Evolutionary conservation across 2,797 vertebrate genomes (phyloP), one percentile per base, ranked within the genome.

Genomic region (Vespertilio murinus): DNA sequence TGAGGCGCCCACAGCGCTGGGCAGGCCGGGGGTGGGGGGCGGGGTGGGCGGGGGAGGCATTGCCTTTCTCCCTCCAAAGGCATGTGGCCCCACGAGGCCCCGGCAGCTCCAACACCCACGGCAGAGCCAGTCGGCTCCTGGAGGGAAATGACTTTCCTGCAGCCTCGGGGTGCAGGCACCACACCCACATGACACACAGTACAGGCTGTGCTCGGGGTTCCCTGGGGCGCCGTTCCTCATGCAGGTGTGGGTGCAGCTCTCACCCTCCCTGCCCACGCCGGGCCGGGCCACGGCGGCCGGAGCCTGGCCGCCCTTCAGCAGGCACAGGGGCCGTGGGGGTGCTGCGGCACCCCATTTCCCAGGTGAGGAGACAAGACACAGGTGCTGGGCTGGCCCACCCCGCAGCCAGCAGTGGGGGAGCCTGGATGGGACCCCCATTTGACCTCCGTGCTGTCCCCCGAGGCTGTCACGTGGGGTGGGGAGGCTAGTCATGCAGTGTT

Each of bases 151-250:
- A 75, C 79, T 96, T 93, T 69, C 67, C 92, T 25, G 65, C 2
- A 49, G 95, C 86, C 79, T 45, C 1, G 1, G 73, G 95, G 92
- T 33, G 6, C n/a, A 40, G 91, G 75, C 35, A 74, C 95, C 96
- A 93, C 95, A 95, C 96, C 97, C 94, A 89, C n/a, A 88, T 0
- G 35, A 87, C 77, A 69, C 82, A 94, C 89, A 91, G 86, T 56
- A 10, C 59, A 61, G 77, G 61, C 81, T 65, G 64, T 30, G 54
- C 42, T 83, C 23, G 0, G n/a, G 88, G 54, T 33, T 88, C 94
- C 88, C 91, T 0, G 1, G 42, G 94, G 88, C 95, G 67, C 70
- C 56, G 79, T 92, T 88, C 88, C 17, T 47, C 70, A 52, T 0
- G 67, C 90, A 93, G 94, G 90, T 90, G 14, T 2, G 12, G 61